Evolutionary conservation across 2,888 invertebrate genomes (phyloP).

Genomic region (Sympetrum striolatum): DNA sequence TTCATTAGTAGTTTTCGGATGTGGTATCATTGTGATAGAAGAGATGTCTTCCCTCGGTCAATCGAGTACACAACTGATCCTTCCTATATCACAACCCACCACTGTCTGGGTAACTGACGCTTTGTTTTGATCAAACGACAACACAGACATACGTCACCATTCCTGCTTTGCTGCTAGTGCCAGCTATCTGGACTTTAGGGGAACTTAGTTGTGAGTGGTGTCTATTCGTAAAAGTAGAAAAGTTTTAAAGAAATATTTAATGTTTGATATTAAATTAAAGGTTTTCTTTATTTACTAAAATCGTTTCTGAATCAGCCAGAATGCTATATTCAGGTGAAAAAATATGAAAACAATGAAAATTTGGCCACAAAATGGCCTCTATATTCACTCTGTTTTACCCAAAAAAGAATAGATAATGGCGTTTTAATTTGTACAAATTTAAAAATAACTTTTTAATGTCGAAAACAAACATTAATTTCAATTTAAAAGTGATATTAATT

Average conservation of each 20-base stretch:
- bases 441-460: no score
- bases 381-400: background rate
- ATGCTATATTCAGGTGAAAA: background rate
- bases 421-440: background rate
- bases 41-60: background rate
- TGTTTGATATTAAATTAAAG: background rate
- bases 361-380: background rate
- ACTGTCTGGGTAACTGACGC: constrained; percentile 45
- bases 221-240: background rate
- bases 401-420: background rate
- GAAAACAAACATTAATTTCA: background rate
- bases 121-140: constrained; percentile 50
- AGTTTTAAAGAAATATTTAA: background rate
- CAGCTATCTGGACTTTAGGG: background rate
- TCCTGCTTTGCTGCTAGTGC: background rate
- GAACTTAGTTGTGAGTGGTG: background rate
- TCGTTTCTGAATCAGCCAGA: background rate
- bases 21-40: constrained; percentile 18
- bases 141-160: constrained; percentile 45
- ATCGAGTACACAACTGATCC: background rate
- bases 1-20: constrained; percentile 1
- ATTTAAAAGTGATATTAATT: background rate
- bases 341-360: background rate
- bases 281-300: no score
- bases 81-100: constrained; percentile 1